Evolutionary conservation across 2,888 invertebrate species (phyloP).

Genomic region (Ophion ventricosus): DNA sequence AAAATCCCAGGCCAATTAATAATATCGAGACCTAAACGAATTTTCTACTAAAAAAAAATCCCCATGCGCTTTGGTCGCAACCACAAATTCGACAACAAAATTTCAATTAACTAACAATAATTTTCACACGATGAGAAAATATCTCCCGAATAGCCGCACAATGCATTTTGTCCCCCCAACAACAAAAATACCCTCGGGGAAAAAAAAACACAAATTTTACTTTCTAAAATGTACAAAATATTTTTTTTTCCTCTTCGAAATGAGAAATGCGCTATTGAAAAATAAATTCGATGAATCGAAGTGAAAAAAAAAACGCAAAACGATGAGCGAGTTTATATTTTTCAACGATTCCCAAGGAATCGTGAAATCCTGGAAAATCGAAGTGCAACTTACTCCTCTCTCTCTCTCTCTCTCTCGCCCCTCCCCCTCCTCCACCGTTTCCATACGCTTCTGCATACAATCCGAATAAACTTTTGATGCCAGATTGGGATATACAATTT

Average conservation of each 20-base stretch:
- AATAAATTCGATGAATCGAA: background rate
- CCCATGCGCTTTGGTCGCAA: no score
- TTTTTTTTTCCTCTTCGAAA: background rate
- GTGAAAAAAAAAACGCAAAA: background rate
- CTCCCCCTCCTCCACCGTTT: background rate
- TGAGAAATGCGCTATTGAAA: background rate
- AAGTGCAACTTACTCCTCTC: constrained; percentile 4
- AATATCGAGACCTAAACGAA: no score
- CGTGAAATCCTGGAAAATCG: constrained; percentile 4
- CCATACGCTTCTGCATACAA: constrained; percentile 22
- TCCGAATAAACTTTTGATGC: constrained; percentile 57
- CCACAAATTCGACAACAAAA: no score
- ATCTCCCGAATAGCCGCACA: no score
- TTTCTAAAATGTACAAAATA: background rate
- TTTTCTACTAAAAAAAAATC: no score
- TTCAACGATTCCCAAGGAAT: background rate
- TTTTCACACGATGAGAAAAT: no score
- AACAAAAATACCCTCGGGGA: no score
- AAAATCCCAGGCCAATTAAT: no score
- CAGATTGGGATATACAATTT: constrained; percentile 60
- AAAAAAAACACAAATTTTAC: no score
- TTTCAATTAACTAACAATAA: no score
- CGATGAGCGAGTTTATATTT: constrained; percentile 1
- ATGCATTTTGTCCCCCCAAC: no score
- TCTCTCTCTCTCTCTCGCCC: background rate